Base-by-base conservation (phyloP, 2,113 vertebrate species). In the Oophaga pumilio region DNA sequence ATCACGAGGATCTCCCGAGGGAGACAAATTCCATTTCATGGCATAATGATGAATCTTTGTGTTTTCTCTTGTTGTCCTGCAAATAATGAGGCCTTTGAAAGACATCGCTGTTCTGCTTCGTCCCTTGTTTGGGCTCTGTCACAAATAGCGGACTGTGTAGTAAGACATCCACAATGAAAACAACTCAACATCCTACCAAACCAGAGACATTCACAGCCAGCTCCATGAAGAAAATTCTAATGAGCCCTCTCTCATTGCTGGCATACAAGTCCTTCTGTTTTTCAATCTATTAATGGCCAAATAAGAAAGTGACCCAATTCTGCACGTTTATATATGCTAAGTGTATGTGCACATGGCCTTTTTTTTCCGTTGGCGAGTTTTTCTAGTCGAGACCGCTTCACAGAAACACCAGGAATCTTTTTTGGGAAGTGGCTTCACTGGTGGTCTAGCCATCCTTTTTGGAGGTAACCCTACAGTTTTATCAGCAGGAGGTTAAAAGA, bases 111-210 rank as follows among this genome's bases (percentile, higher is more conserved):
- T 86, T 59, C 80, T 64, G 60, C 53, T 43, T 71, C 52, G 78
- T 28, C 62, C 28, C 59, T 50, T 82, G 78, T 60, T 82, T 68
- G 59, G 66, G 57, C 50, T 82, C 26, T 24, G 57, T 82, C 80
- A 86, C 87, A 86, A 78, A 81, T 85, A 89, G 79, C 52, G 33
- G 80, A 68, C 85, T 83, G 88, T 86, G 84, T 82, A 78, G 84
- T 64, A 64, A 24, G 59, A 84, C 69, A 76, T 84, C 69, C 84
- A 57, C 68, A 68, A n/a, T 66, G 71, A 88, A 76, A 88, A 88
- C 87, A 88, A 88, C 76, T 84, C 87, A 84, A 82, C 56, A 82
- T 62, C 79, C 84, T 82, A 68, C 74, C 50, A 79, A 85, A 88
- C 28, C 43, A 89, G 79, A 84, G 59, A 33, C 11, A 49, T 82